Percentiles rank a stretch among this genome's conserved stretches.
These are phyloP conservation scores for Lipotes vexillifer DNA, from an alignment of 2,113 vertebrate species.

Conservation along the genomic window DNA sequence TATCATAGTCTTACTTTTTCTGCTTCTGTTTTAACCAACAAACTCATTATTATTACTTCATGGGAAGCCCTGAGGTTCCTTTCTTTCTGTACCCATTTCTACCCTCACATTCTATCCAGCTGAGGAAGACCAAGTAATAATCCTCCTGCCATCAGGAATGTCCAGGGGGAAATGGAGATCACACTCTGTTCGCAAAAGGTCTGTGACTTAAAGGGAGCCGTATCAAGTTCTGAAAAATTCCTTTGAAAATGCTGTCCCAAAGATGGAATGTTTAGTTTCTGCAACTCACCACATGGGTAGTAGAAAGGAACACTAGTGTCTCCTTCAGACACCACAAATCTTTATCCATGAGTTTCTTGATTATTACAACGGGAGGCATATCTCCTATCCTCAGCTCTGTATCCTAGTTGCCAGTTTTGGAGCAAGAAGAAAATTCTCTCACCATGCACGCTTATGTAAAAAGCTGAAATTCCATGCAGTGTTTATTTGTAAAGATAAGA, in stretches of 20 bases:
- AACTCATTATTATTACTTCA: neutral
- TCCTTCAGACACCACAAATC: neutral
- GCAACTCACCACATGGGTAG: rapidly evolving
- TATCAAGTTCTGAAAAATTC: neutral
- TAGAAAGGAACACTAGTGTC: rapidly evolving
- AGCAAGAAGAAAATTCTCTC: neutral
- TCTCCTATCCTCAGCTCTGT: neutral
- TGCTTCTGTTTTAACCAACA: neutral
- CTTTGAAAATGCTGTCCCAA: neutral
- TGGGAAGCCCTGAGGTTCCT: neutral
- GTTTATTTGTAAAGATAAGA: neutral
- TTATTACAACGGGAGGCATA: neutral
- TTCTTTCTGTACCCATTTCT: neutral
- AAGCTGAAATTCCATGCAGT: neutral
- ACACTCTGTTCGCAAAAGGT: neutral
- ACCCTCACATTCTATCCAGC: neutral
- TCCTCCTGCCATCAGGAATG: neutral
- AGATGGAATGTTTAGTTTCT: neutral
- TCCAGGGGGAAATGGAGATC: neutral
- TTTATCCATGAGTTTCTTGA: neutral
- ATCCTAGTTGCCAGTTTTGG: neutral
- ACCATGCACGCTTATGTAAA: neutral
- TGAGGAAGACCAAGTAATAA: neutral
- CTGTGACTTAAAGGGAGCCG: neutral
- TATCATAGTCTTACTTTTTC: neutral